Percentiles rank a stretch among this genome's conserved stretches.
Evolutionary conservation across 2,113 vertebrate species (phyloP).

Genomic region (Ageneiosus marmoratus): DNA sequence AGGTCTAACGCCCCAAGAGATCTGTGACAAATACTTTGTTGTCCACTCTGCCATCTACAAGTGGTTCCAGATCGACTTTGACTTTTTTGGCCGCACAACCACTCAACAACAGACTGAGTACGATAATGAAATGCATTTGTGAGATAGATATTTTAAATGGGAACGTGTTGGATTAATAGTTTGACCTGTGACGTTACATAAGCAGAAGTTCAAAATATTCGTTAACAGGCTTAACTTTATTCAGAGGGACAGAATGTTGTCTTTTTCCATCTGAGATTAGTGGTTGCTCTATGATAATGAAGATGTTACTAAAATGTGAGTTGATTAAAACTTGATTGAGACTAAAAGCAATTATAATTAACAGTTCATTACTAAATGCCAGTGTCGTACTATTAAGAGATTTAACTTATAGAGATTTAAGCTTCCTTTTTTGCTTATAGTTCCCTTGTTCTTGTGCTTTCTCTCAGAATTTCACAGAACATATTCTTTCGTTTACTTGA

Average conservation of each 20-base stretch:
- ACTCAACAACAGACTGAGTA: conserved; percentile 86
- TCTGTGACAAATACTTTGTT: conserved; percentile 90
- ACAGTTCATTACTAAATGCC: too few species aligned
- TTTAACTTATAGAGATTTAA: too few species aligned
- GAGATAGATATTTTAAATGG: not conserved
- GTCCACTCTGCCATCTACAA: conserved; percentile 84
- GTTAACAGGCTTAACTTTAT: not conserved
- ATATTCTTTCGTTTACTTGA: conserved; percentile 86
- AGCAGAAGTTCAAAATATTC: not conserved
- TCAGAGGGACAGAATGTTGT: too few species aligned
- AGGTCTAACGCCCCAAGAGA: conserved; percentile 84
- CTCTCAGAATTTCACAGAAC: conserved; percentile 86
- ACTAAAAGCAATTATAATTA: too few species aligned
- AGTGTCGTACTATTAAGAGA: too few species aligned
- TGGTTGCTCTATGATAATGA: too few species aligned
- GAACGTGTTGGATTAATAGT: not conserved
- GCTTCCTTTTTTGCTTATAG: too few species aligned
- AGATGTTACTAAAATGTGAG: too few species aligned
- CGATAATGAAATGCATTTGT: conserved; percentile 42
- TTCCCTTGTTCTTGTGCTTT: not conserved
- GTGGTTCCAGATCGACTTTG: conserved; percentile 92
- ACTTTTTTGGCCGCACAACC: conserved; percentile 92
- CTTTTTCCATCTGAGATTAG: too few species aligned
- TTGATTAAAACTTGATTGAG: too few species aligned
- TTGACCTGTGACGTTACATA: not conserved